Conservation (phyloP, 1,140 invertebrate species). For the Papilio machaon region DNA sequence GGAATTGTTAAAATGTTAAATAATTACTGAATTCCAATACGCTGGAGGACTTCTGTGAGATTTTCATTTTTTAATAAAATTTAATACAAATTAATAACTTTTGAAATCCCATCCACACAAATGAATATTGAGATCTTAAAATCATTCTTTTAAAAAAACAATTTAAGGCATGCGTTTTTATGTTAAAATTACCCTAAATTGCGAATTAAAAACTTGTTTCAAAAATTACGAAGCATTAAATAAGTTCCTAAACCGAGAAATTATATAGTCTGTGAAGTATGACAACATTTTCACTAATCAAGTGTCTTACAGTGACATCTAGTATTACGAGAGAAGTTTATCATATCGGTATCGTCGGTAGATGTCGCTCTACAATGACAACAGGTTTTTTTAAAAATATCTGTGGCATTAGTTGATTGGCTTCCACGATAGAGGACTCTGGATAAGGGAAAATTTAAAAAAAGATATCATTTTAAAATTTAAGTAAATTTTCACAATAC, state of each 20-base stretch:
- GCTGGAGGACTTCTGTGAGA: background rate
- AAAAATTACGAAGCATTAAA: background rate
- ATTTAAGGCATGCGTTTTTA: no score
- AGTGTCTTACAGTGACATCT: conserved; percentile 5
- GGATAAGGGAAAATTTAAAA: background rate
- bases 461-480: background rate
- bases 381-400: background rate
- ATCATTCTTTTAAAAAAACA: no score
- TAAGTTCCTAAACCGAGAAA: background rate
- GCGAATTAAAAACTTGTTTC: background rate
- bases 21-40: background rate
- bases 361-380: background rate
- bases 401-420: background rate
- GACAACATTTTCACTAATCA: background rate
- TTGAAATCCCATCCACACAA: background rate
- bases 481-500: background rate
- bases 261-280: conserved; percentile 7
- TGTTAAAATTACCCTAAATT: background rate
- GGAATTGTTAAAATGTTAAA: background rate
- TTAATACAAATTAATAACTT: background rate
- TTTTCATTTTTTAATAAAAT: background rate
- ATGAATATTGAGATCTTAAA: no score
- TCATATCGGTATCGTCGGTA: background rate
- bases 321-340: background rate
- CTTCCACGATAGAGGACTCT: conserved; percentile 6